Conservation (phyloP, 30 jellyfish, hydroid and myxozoan species). For the Aurelia sp. region DNA sequence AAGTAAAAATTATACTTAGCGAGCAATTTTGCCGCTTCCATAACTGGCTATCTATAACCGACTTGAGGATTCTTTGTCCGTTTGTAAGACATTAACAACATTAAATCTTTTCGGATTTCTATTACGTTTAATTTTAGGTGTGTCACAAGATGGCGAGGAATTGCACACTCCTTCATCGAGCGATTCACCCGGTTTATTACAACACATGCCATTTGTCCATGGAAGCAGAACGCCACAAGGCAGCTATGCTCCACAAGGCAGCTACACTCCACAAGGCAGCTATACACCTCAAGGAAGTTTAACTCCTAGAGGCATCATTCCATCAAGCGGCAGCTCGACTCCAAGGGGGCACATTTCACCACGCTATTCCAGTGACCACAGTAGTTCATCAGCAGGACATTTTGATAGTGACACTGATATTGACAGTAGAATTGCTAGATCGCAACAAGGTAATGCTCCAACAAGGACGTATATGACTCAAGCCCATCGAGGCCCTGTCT, state of each 20-base stretch:
- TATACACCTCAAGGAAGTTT: conserved; percentile 36
- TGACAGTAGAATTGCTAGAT: background rate
- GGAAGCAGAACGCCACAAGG: conserved; percentile 35
- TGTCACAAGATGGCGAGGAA: conserved; percentile 25
- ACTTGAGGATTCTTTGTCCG: too few relatives aligned
- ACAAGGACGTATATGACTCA: conserved; percentile 1
- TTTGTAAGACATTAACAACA: too few relatives aligned
- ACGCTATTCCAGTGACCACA: background rate
- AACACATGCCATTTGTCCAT: background rate
- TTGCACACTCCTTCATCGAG: conserved; percentile 9
- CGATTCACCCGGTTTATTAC: background rate
- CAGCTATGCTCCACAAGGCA: conserved; percentile 12
- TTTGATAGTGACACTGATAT: too few relatives aligned
- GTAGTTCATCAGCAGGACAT: background rate
- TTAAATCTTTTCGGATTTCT: too few relatives aligned
- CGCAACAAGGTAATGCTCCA: background rate
- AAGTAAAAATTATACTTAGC: too few relatives aligned
- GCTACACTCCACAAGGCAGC: conserved; percentile 22
- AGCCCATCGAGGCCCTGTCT: background rate
- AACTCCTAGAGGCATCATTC: conserved; percentile 32
- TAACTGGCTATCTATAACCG: too few relatives aligned
- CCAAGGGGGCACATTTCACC: conserved; percentile 25
- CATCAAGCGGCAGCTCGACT: conserved; percentile 26
- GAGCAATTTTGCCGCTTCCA: too few relatives aligned
- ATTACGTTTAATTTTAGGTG: background rate